phyloP scores from a whole-genome alignment of 2,113 vertebrate species.

The Engraulis encrasicolus region DNA sequence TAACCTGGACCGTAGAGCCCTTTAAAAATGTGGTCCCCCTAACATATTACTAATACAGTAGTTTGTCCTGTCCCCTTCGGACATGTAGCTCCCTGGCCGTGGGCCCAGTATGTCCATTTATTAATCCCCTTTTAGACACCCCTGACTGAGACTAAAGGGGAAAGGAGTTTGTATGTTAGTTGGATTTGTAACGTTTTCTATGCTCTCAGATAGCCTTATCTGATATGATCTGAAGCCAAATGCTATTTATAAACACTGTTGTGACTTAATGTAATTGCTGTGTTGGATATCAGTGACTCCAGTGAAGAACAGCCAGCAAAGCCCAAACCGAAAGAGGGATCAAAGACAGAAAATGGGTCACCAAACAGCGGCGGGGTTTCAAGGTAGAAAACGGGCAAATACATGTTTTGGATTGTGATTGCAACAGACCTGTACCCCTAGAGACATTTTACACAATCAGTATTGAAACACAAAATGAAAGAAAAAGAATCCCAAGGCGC shows the following conservation, averaged over 20 bases:
- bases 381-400: conserved; percentile 54
- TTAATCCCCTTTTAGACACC: no score
- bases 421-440: background rate
- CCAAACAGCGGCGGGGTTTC: conserved; percentile 63
- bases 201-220: no score
- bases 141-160: background rate
- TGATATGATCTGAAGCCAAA: background rate
- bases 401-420: no score
- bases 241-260: background rate
- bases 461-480: no score
- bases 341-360: conserved; percentile 74
- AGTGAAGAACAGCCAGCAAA: conserved; percentile 83
- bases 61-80: no score
- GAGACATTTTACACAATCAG: no score
- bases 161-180: background rate
- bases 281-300: conserved; percentile 80
- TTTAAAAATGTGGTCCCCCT: no score
- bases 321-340: conserved; percentile 79
- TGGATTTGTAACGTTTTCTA: background rate
- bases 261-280: background rate
- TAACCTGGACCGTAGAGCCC: no score
- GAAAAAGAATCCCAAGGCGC: no score
- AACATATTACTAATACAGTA: no score
- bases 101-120: no score
- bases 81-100: no score